Percentiles rank a stretch among this genome's conserved stretches.
Conservation (phyloP, 2,113 vertebrate genomes). For the Macaca mulatta region DNA sequence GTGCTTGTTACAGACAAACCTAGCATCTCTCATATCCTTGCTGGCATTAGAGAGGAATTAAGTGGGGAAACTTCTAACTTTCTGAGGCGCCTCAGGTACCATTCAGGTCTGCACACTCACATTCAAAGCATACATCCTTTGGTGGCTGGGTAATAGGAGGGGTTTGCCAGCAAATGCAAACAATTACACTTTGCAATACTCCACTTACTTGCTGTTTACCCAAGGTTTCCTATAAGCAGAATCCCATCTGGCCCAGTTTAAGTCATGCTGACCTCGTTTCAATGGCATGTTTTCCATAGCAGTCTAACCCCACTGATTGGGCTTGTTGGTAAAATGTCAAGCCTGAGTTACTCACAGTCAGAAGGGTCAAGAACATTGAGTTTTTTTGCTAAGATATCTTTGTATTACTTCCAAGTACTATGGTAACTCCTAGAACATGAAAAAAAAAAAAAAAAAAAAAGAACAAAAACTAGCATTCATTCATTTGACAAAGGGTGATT, state of each 20-base stretch:
- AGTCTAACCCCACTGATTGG: neutral
- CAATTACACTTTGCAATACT: neutral
- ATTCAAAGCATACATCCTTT: neutral
- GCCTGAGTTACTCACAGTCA: neutral
- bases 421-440: neutral
- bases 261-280: neutral
- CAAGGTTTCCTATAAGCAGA: constrained; percentile 28
- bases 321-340: neutral
- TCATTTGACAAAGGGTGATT: neutral
- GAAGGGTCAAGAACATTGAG: neutral
- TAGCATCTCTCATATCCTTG: neutral
- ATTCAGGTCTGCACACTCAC: neutral
- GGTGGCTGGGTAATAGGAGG: neutral
- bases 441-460: neutral
- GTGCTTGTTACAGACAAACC: constrained; percentile 15
- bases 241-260: neutral
- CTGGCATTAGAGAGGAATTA: neutral
- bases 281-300: neutral
- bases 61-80: neutral
- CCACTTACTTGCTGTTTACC: constrained; percentile 8
- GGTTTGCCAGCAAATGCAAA: constrained; percentile 35
- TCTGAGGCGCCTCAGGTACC: neutral
- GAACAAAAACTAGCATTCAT: neutral
- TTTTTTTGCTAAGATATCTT: neutral
- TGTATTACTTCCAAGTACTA: neutral